These are phyloP conservation scores for Amphipyra tragopoginis DNA, from an alignment of 2,888 invertebrate genomes.

Conservation along the genomic window DNA sequence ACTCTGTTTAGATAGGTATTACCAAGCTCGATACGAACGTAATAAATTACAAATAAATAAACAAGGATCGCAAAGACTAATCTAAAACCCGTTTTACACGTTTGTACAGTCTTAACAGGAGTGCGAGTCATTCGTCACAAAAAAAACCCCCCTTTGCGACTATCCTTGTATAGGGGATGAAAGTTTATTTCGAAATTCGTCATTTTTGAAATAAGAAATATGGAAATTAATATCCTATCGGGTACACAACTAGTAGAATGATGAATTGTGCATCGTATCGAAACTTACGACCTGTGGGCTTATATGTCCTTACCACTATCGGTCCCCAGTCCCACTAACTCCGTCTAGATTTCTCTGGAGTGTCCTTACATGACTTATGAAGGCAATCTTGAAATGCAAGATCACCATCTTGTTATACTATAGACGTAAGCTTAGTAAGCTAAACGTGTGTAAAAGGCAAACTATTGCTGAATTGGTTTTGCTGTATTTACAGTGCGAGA, in stretches of 20 bases:
- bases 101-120: too few relatives aligned
- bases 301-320: constrained; percentile 24
- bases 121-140: too few relatives aligned
- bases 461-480: too few relatives aligned
- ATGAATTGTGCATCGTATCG: constrained; percentile 14
- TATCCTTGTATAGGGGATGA: too few relatives aligned
- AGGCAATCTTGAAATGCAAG: constrained; percentile 49
- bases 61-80: constrained; percentile 6
- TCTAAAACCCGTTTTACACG: not conserved
- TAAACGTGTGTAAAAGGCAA: not conserved
- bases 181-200: too few relatives aligned
- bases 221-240: too few relatives aligned
- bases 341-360: constrained; percentile 45
- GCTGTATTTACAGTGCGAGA: too few relatives aligned
- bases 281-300: constrained; percentile 26
- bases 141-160: too few relatives aligned
- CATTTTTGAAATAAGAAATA: too few relatives aligned
- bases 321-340: constrained; percentile 32
- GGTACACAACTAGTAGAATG: too few relatives aligned
- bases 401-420: constrained; percentile 36
- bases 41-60: constrained; percentile 24
- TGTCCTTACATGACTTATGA: constrained; percentile 42
- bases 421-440: constrained; percentile 18
- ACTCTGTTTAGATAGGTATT: constrained; percentile 28
- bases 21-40: constrained; percentile 13